A percentile compares a stretch with the other conserved stretches of the same genome.
Evolutionary conservation across 1,140 invertebrate genomes (phyloP).

Genomic region (Tribolium madens): DNA sequence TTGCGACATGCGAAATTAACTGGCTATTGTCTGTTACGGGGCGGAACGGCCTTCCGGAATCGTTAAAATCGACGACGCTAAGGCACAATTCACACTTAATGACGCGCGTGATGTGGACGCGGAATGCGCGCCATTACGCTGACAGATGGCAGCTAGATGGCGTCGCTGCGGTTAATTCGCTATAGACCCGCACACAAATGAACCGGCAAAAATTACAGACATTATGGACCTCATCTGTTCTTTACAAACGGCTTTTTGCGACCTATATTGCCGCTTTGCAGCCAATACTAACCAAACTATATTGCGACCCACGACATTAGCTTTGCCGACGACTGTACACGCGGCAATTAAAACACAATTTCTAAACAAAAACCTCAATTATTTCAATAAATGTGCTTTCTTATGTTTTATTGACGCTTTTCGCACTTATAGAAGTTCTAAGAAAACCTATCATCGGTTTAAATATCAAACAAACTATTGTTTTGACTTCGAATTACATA

Average conservation of each 20-base stretch:
- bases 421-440: too few relatives aligned
- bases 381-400: too few relatives aligned
- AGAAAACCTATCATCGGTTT: too few relatives aligned
- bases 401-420: too few relatives aligned
- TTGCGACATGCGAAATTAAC: conserved; percentile 61
- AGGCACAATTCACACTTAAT: conserved; percentile 42
- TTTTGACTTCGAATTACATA: too few relatives aligned
- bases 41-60: conserved; percentile 31
- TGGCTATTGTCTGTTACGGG: conserved; percentile 55
- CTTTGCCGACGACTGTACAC: too few relatives aligned
- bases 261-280: too few relatives aligned
- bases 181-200: not conserved
- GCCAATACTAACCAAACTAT: too few relatives aligned
- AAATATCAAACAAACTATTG: too few relatives aligned
- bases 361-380: too few relatives aligned
- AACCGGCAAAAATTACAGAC: not conserved
- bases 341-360: too few relatives aligned
- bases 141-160: conserved; percentile 5
- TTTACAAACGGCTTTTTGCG: not conserved
- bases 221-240: not conserved
- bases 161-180: not conserved
- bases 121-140: conserved; percentile 10
- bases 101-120: conserved; percentile 25
- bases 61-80: conserved; percentile 24
- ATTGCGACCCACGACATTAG: too few relatives aligned